Percentiles rank a stretch among this genome's conserved stretches.
Conservation (phyloP, 2,888 invertebrate species). For the Nomada goodeniana region DNA sequence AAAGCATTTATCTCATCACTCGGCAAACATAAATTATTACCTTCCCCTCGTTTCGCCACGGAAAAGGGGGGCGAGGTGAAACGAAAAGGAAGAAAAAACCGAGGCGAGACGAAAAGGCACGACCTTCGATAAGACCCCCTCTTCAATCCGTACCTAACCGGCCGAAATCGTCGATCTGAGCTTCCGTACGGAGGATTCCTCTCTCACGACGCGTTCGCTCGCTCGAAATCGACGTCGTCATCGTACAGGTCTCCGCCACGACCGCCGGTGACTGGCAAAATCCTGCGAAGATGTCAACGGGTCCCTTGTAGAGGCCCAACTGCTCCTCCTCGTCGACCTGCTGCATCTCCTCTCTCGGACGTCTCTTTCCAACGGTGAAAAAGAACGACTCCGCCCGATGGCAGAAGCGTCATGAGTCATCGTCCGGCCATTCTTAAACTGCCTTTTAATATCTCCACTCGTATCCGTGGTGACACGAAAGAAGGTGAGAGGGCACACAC, state of each 20-base stretch:
- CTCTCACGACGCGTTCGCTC: slow-evolving; percentile 63
- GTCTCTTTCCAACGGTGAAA: slow-evolving; percentile 38
- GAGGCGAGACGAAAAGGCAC: slow-evolving; percentile 34
- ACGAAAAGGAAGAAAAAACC: not conserved
- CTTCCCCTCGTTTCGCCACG: not conserved
- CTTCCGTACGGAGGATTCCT: slow-evolving; percentile 66
- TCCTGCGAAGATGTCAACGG: slow-evolving; percentile 68
- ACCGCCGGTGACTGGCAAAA: slow-evolving; percentile 66
- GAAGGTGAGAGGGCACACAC: slow-evolving; percentile 76
- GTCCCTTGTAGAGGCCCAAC: slow-evolving; percentile 49
- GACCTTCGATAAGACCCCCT: slow-evolving; percentile 38
- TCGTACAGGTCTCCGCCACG: slow-evolving; percentile 57
- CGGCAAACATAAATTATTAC: slow-evolving; percentile 52
- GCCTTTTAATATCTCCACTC: slow-evolving; percentile 81
- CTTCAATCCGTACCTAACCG: not conserved
- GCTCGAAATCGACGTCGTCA: slow-evolving; percentile 61
- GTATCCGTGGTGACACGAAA: slow-evolving; percentile 74
- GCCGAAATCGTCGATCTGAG: slow-evolving; percentile 50
- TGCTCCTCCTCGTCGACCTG: slow-evolving; percentile 42
- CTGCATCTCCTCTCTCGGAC: not conserved
- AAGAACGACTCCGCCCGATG: slow-evolving; percentile 48
- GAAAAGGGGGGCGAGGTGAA: not conserved
- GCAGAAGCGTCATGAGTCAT: slow-evolving; percentile 74
- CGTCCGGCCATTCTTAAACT: slow-evolving; percentile 82
- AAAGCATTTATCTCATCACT: slow-evolving; percentile 43